Conservation (phyloP, 2,888 invertebrate species). For the Cacoxenus indagator region DNA sequence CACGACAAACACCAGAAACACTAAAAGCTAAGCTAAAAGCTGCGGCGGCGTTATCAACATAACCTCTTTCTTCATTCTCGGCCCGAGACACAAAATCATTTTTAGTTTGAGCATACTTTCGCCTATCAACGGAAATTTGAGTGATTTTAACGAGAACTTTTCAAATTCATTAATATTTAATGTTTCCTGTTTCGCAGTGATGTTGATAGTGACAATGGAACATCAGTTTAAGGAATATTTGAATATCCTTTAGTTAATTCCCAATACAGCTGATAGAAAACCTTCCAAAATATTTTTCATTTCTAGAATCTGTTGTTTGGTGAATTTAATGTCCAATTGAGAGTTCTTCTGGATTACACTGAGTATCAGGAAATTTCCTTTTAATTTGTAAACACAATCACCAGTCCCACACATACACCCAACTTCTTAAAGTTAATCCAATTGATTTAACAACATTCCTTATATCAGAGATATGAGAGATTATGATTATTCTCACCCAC, state of each 20-base stretch:
- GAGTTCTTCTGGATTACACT: no score
- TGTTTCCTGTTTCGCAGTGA: conserved; percentile 12
- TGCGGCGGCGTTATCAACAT: conserved; percentile 13
- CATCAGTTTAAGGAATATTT: background rate
- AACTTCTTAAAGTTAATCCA: no score
- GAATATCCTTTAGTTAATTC: background rate
- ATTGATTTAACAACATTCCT: no score
- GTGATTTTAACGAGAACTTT: conserved; percentile 13
- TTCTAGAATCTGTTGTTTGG: no score
- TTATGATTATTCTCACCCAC: no score
- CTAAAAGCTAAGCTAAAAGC: background rate
- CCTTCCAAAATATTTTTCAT: background rate
- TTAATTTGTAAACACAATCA: no score
- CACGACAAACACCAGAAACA: background rate
- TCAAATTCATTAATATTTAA: background rate
- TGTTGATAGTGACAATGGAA: background rate
- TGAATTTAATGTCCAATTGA: no score
- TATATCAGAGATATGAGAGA: no score
- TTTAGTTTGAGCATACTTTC: conserved; percentile 3
- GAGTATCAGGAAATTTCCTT: no score
- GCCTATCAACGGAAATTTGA: conserved; percentile 18
- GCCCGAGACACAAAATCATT: background rate
- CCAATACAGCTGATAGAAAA: background rate
- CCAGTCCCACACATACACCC: no score
- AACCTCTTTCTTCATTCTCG: conserved; percentile 10